Evolutionary conservation across 2,888 invertebrate species (phyloP).

Genomic region (Drosophila anceps): DNA sequence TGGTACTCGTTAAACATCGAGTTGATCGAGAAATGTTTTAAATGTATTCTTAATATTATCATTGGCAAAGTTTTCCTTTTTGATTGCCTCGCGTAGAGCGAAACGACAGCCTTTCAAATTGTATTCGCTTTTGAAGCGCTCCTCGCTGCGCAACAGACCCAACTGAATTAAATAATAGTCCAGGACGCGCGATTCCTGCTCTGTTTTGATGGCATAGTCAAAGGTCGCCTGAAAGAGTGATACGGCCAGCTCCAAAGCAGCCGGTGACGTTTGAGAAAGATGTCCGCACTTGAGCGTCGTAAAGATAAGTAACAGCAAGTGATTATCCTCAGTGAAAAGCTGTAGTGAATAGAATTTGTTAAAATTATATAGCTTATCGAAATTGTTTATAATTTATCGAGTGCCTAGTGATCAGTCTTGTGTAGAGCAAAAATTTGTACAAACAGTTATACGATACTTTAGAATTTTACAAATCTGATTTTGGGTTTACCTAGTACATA

Average conservation of each 20-base stretch:
- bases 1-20: conserved; percentile 59
- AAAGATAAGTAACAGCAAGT: conserved; percentile 82
- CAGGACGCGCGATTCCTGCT: conserved; percentile 83
- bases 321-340: conserved; percentile 82
- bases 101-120: conserved; percentile 83
- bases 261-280: conserved; percentile 77
- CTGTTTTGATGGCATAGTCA: conserved; percentile 82
- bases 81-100: conserved; percentile 81
- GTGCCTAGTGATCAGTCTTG: background rate
- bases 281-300: conserved; percentile 84
- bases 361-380: background rate
- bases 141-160: conserved; percentile 83
- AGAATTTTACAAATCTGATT: background rate
- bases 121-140: conserved; percentile 81
- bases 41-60: conserved; percentile 82
- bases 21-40: conserved; percentile 79
- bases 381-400: background rate
- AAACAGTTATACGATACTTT: background rate
- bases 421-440: background rate
- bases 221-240: conserved; percentile 81
- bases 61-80: conserved; percentile 75
- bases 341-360: conserved; percentile 40
- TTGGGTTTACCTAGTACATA: background rate
- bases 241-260: conserved; percentile 82
- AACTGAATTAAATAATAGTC: conserved; percentile 84